Base-by-base conservation (phyloP, 2,797 vertebrate genomes). In the Prunella strophiata region DNA sequence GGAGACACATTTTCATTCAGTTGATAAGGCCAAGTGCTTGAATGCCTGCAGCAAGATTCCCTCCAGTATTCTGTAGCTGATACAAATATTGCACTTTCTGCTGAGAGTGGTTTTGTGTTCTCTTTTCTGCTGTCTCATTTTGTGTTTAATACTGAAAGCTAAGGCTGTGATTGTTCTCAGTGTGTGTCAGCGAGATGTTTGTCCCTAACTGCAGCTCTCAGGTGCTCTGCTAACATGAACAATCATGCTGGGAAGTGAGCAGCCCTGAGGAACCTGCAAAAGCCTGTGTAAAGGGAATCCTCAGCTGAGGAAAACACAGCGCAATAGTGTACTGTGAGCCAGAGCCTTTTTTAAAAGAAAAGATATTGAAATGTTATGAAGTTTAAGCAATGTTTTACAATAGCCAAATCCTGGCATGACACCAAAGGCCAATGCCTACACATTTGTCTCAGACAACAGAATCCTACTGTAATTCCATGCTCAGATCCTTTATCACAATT, bases 401-500 rank as follows among this genome's bases (percentile, higher is more conserved):
- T 9, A 87, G 63, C 21, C 61, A 95, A 62, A 78, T 73, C 38
- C 54, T 90, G 75, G 45, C 38, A 83, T 2, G 19, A 59, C 42
- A 84, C 52, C 68, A 57, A 85, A 88, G 70, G 78, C n/a, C 62
- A 68, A 26, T 63, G 25, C 13, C 40, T 85, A 55, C 32, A 34
- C 34, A 40, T 74, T 78, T 88, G 43, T 74, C 58, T 92, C 81
- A 45, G 70, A 74, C 63, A 95, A 70, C 55, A 84, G 80, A 89
- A 72, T 91, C 34, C 66, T 85, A 58, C 55, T 62, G 32, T 54
- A 94, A 91, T 81, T 75, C 43, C 17, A 54, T n/a, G 20, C 34
- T 87, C 66, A 90, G 13, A 19, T 42, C 70, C 89, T 96, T 62
- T 27, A 77, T 54, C 65, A 91, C 17, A 94, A 26, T 86, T 93